A percentile compares a stretch with the other conserved stretches of the same genome.
phyloP scores from a whole-genome alignment of 2,888 invertebrate genomes.

The Temnothorax ravouxi region DNA sequence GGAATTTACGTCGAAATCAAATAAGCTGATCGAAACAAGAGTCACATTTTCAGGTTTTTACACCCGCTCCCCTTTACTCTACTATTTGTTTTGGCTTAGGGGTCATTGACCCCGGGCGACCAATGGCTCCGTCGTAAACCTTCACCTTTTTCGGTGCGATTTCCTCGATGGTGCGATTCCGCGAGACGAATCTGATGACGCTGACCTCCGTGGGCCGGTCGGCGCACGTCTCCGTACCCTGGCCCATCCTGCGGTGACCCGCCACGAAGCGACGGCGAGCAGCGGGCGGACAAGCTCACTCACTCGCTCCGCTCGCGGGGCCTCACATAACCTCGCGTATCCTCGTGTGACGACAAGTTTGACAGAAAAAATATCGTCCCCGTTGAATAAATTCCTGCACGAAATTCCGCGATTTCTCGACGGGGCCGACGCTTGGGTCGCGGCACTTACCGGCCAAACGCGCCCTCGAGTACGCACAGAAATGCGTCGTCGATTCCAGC shows the following conservation, averaged over 20 bases:
- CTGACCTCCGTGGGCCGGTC: conserved; percentile 85
- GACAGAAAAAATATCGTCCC: conserved; percentile 58
- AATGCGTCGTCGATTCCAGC: conserved; percentile 63
- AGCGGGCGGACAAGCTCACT: conserved; percentile 35
- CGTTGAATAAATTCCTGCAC: conserved; percentile 62
- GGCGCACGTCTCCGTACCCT: conserved; percentile 84
- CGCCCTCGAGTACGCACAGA: conserved; percentile 70
- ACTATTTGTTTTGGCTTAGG: conserved; percentile 84
- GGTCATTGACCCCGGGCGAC: conserved; percentile 82
- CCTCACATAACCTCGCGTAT: conserved; percentile 77
- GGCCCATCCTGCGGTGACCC: conserved; percentile 80
- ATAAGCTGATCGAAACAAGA: neutral
- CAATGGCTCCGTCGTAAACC: conserved; percentile 56
- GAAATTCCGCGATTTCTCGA: conserved; percentile 34
- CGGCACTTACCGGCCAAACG: conserved; percentile 69
- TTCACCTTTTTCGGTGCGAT: conserved; percentile 85
- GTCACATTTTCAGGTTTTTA: neutral
- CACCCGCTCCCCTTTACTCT: neutral
- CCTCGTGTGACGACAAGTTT: conserved; percentile 56
- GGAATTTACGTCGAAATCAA: neutral
- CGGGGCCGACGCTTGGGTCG: conserved; percentile 44
- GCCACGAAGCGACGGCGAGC: conserved; percentile 32
- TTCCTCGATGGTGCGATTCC: conserved; percentile 85
- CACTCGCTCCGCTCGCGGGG: conserved; percentile 19
- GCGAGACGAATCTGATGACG: conserved; percentile 85